Base-by-base conservation (phyloP, 2,888 invertebrate genomes). In the Protonemura montana region DNA sequence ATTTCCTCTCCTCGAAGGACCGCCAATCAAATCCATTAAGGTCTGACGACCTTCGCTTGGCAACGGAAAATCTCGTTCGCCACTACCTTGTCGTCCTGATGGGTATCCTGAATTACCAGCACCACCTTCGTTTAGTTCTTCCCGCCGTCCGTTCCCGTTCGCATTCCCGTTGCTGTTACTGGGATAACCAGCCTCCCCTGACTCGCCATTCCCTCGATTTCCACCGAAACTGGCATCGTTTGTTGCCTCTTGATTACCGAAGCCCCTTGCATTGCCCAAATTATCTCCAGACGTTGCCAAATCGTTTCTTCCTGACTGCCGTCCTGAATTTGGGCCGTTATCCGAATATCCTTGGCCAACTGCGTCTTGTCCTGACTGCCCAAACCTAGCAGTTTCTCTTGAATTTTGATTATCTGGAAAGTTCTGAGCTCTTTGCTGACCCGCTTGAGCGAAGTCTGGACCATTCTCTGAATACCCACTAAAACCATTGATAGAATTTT, bases 401-500 rank as follows among this genome's bases (percentile, higher is more conserved):
- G 78, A 78, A 16, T n/a, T 26, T 28, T 78, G 5, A 78, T 27
- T 25, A 78, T 78, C 16, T 78, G 6, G 78, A 78, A 27, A 27
- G 26, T 78, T 78, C 7, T 26, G 78, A 25, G 6, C 28, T 26
- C 78, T 28, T 78, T 25, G 10, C 78, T 28, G 78, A 2, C 78
- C 78, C 6, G 29, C 16, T 41, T 25, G 21, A 3, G 59, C 59
- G 13, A 16, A 21, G 30, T 83, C 35, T 3, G 82, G 82, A 3
- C 82, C 82, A 41, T 83, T 83, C 0, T 83, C 82, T n/a, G 82
- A 83, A 27, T 83, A 83, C 3, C 82, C 42, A 26, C 41, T 41
- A 83, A 83, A 35, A 5, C 13, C 27, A 29, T 6, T 30, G 81
- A 30, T 81, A 30, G 28, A 21, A 81, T 81, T 81, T 28, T 30